phyloP scores from a whole-genome alignment of 2,113 vertebrate genomes.

The Lichenostomus cassidix region DNA sequence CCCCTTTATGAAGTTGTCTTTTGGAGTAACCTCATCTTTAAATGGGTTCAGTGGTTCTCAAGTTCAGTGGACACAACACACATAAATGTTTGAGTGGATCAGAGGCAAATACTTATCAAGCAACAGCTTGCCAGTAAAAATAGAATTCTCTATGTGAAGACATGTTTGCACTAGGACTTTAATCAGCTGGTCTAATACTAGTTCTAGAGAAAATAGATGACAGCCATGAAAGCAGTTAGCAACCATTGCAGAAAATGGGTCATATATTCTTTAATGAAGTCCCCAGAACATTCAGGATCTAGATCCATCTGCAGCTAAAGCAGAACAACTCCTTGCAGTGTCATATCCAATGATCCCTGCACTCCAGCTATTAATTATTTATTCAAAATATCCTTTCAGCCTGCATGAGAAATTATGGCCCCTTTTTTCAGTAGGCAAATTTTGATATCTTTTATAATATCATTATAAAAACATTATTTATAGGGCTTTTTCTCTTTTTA shows the following conservation, averaged over 20 bases:
- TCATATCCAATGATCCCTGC: not conserved
- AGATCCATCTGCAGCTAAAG: not conserved
- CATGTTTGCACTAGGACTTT: not conserved
- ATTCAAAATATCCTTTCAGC: not conserved
- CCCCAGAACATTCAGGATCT: not conserved
- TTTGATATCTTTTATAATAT: not conserved
- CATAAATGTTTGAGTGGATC: not conserved
- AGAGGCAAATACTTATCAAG: rapidly evolving
- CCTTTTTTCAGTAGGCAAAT: not conserved
- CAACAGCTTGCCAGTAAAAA: not conserved
- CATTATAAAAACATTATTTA: not conserved
- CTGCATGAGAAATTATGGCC: not conserved
- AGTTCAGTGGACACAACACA: not conserved
- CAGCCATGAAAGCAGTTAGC: not conserved
- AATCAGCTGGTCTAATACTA: not conserved
- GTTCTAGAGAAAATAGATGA: not conserved
- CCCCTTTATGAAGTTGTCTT: not conserved
- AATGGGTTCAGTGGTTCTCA: not conserved
- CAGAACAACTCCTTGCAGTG: not conserved
- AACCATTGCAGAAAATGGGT: not conserved
- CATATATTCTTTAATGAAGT: not conserved
- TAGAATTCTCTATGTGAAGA: not conserved
- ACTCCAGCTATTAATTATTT: not conserved
- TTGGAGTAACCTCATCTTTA: not conserved
- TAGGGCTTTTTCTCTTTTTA: not conserved